A percentile compares a stretch with the other conserved stretches of the same genome.
phyloP scores from a whole-genome alignment of 2,888 invertebrate species.

The Julus scandinavius region DNA sequence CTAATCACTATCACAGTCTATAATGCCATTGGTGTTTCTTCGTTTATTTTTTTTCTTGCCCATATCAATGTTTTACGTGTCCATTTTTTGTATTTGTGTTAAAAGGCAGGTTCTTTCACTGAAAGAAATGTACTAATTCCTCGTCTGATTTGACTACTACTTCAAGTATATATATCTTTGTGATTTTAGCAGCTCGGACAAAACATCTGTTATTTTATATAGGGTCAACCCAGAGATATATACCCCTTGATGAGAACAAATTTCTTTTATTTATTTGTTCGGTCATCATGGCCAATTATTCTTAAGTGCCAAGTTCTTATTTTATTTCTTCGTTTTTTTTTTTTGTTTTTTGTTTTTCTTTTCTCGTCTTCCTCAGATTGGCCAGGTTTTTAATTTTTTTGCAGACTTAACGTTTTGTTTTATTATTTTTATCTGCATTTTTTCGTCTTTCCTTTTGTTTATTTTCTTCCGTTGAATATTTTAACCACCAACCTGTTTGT shows the following conservation, averaged over 20 bases:
- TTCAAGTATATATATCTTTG: neutral
- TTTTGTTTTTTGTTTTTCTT: neutral
- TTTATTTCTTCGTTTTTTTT: conserved; percentile 45
- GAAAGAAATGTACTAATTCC: conserved; percentile 38
- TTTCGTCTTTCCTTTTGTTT: conserved; percentile 31
- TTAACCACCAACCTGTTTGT: conserved; percentile 33
- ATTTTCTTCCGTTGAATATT: conserved; percentile 46
- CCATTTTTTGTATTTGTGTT: conserved; percentile 29
- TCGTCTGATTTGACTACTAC: conserved; percentile 24
- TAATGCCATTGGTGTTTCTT: neutral
- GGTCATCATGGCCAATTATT: conserved; percentile 49
- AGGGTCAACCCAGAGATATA: conserved; percentile 29
- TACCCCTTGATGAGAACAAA: conserved; percentile 48
- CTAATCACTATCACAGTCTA: conserved; percentile 10
- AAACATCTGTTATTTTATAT: conserved; percentile 22
- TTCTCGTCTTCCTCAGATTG: conserved; percentile 49
- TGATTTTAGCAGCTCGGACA: conserved; percentile 42
- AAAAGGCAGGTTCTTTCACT: conserved; percentile 16
- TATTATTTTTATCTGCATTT: conserved; percentile 8
- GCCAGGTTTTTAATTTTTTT: conserved; percentile 40
- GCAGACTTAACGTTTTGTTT: conserved; percentile 46
- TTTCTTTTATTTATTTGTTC: conserved; percentile 49
- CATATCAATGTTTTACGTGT: conserved; percentile 30
- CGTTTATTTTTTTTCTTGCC: conserved; percentile 6
- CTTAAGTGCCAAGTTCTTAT: conserved; percentile 51